Base-by-base conservation (phyloP, 2,888 invertebrate species). In the Lobophora halterata region DNA sequence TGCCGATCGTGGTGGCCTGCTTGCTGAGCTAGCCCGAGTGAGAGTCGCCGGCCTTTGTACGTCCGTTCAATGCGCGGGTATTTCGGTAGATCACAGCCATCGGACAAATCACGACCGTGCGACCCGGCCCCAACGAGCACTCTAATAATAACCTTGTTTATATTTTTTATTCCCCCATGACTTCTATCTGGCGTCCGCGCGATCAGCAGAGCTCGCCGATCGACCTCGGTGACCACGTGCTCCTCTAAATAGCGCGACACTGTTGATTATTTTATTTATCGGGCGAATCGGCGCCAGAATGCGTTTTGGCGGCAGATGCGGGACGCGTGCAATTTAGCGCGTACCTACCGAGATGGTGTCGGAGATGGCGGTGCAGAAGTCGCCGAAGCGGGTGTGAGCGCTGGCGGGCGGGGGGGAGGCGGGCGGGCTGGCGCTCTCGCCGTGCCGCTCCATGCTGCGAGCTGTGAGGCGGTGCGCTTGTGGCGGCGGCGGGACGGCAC, bases 111-210 rank as follows among this genome's bases (percentile, higher is more conserved):
- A 76, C 81, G 80, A 83, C 85, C 82, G 79, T 81, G 82, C 86
- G 82, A 83, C 85, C 83, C 82, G 75, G 85, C 70, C 73, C 76
- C 78, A 71, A 78, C 79, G 81, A 83, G 83, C 85, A 67, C 76
- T 82, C 86, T 86, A 87, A 79, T 85, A 75, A 83, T 87, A 87
- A 81, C 76, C 82, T 80, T 87, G 85, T 87, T 86, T 87, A 87
- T 86, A 82, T 85, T 86, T 85, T 83, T 80, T 79, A 75, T 75
- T 74, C 70, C 65, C 64, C 69, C 69, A 74, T 73, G 70, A 78
- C 71, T 78, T 74, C 72, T 68, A 69, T 71, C 76, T 68, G 56
- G 63, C 71, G 67, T 68, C 58, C 59, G 63, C 63, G 54, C 59
- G 60, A 61, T 54, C 24, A 31, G 49, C n/a, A 65, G 69, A 63